A percentile compares a stretch with the other conserved stretches of the same genome.
These are phyloP conservation scores for Ictidomys tridecemlineatus DNA, from an alignment of 2,113 vertebrate species.

Conservation along the genomic window DNA sequence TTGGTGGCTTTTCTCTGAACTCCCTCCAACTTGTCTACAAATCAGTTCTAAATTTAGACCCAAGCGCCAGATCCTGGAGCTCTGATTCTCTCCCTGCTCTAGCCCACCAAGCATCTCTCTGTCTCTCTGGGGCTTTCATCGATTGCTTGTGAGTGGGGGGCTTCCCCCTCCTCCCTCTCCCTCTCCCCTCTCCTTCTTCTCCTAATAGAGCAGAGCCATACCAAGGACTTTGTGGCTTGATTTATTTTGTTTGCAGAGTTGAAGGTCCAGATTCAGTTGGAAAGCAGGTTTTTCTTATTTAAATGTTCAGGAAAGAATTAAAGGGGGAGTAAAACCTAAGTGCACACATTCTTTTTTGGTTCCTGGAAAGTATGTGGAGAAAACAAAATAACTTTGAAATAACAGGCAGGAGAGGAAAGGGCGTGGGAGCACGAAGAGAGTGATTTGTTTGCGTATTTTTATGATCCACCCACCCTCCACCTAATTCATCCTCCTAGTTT, in stretches of 20 bases:
- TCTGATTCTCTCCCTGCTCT: constrained; percentile 48
- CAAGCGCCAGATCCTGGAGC: constrained; percentile 55
- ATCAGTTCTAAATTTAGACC: constrained; percentile 81
- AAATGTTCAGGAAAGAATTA: constrained; percentile 68
- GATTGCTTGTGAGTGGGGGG: not conserved
- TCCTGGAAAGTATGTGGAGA: constrained; percentile 32
- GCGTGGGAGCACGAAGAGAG: not conserved
- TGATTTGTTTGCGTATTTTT: not conserved
- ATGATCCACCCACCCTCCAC: no score
- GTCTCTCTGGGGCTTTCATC: not conserved
- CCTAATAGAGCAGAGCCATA: not conserved
- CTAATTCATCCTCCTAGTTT: not conserved
- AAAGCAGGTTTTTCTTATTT: constrained; percentile 57
- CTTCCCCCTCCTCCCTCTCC: not conserved
- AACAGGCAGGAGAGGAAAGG: not conserved
- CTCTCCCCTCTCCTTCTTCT: not conserved
- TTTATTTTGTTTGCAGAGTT: constrained; percentile 61
- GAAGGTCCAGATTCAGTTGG: not conserved
- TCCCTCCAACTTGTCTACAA: constrained; percentile 82
- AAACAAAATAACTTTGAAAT: constrained; percentile 47
- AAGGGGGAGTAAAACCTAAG: constrained; percentile 31
- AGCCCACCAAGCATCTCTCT: not conserved
- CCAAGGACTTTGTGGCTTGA: constrained; percentile 28
- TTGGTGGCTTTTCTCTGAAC: constrained; percentile 82
- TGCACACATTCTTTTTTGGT: not conserved